phyloP scores from a whole-genome alignment of 1,140 invertebrate genomes.

The Alviniconcha marisindica region DNA sequence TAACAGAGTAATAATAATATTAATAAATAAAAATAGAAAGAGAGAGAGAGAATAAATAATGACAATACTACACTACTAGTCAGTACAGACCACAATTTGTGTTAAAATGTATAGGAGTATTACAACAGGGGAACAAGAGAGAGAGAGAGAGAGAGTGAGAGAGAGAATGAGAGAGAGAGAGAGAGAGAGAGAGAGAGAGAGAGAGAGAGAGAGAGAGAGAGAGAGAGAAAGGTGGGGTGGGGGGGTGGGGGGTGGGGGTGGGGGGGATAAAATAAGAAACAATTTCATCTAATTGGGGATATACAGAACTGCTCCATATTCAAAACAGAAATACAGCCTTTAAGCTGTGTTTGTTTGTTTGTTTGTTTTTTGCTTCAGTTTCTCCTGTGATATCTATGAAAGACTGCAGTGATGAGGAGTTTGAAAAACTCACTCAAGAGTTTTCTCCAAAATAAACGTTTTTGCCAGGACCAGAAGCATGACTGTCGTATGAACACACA shows the following conservation, averaged over 20 bases:
- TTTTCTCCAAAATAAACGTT: no score
- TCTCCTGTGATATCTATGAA: no score
- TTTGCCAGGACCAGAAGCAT: no score
- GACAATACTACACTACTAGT: background rate
- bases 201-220: conserved; percentile 5
- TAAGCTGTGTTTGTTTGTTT: background rate
- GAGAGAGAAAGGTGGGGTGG: background rate
- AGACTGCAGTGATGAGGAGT: no score
- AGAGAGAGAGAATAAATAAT: background rate
- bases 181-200: conserved; percentile 17
- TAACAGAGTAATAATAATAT: background rate
- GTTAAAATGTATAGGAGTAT: no score
- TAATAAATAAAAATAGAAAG: background rate
- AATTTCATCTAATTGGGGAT: background rate
- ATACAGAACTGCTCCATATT: no score
- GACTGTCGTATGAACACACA: no score
- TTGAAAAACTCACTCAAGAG: no score
- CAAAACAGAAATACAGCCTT: background rate
- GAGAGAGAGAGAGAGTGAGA: background rate
- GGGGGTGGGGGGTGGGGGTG: background rate
- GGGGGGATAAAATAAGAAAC: background rate
- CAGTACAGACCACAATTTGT: background rate
- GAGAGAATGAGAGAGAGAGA: background rate
- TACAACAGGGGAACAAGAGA: background rate
- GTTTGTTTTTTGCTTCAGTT: background rate